phyloP scores from a whole-genome alignment of 2,888 invertebrate species.

The Euclidia mi region DNA sequence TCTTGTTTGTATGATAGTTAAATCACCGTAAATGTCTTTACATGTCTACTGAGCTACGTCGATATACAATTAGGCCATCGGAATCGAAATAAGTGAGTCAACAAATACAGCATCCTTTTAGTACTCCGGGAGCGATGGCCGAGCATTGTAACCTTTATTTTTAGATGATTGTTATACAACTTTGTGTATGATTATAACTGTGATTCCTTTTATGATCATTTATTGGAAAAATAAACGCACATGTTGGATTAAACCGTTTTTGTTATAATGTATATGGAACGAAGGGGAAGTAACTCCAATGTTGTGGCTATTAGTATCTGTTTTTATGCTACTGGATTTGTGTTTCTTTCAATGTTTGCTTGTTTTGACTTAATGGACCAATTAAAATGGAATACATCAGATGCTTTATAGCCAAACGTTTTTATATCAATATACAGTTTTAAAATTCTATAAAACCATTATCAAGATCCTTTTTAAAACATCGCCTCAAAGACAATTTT shows the following conservation, averaged over 20 bases:
- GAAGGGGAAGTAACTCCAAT: too few species aligned
- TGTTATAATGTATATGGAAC: background rate
- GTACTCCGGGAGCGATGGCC: constrained; percentile 72
- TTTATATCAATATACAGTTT: too few species aligned
- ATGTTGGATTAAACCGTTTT: background rate
- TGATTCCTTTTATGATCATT: constrained; percentile 48
- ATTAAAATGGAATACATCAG: too few species aligned
- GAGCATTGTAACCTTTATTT: constrained; percentile 58
- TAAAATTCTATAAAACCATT: too few species aligned
- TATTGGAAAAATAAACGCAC: constrained; percentile 45
- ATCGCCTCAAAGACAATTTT: background rate
- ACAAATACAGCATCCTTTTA: constrained; percentile 80
- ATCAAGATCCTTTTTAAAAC: constrained; percentile 3
- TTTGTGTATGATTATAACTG: constrained; percentile 38
- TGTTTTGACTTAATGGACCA: too few species aligned
- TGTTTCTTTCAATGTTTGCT: too few species aligned
- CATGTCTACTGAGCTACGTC: constrained; percentile 77
- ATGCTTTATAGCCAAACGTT: too few species aligned
- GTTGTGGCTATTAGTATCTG: too few species aligned
- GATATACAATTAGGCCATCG: constrained; percentile 73
- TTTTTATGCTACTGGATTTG: too few species aligned
- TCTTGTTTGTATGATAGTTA: constrained; percentile 76
- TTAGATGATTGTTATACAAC: constrained; percentile 54
- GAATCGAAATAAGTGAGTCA: constrained; percentile 75
- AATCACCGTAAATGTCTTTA: constrained; percentile 72